Evolutionary conservation across 2,113 vertebrate species (phyloP), one percentile per base, ranked within the genome.

Genomic region (Epinephelus fuscoguttatus): DNA sequence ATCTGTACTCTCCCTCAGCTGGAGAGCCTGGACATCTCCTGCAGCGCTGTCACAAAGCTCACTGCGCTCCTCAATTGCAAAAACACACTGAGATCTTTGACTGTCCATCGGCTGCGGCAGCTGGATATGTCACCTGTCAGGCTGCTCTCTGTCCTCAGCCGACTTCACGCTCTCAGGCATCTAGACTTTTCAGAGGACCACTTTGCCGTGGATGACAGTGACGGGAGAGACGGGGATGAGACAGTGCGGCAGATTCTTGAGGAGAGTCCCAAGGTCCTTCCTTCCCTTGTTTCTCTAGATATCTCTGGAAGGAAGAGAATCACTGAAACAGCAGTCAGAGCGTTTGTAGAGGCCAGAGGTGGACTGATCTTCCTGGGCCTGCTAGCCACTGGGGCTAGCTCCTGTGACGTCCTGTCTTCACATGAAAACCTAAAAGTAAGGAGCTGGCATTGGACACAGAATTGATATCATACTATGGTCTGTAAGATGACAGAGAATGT

Each of bases 181-280:
- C 95, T 99, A 72, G 98, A 99, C 91, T 97, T 99, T 91, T 99
- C 98, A 0, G 96, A 98, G 50, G 96, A 98, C 92, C 98, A 96
- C 82, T 96, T 98, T 57, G 95, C 96, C 42, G 50, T n/a, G 2
- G 84, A 80, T 10, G 86, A 81, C 69, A 59, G 77, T 3, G 88
- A 88, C 4, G 81, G 84, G 9, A 80, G 27, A n/a, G 92, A 91
- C 3, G 84, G 75, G 25, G 91, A 94, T 17, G 96, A 97, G 82
- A 96, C 96, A 87, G 96, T 97, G 67, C 94, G 94, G 75, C 96
- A 96, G 69, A 95, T 99, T 40, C 88, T 99, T 72, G 96, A 97
- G 85, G 96, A 96, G 56, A 84, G 85, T 82, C 96, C 95, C 2
- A 95, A 96, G 55, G 95, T 98, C 76, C 94, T 99, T n/a, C 97